A percentile compares a stretch with the other conserved stretches of the same genome.
phyloP scores from a whole-genome alignment of 2,113 vertebrate species.

The Hymenochirus boettgeri region DNA sequence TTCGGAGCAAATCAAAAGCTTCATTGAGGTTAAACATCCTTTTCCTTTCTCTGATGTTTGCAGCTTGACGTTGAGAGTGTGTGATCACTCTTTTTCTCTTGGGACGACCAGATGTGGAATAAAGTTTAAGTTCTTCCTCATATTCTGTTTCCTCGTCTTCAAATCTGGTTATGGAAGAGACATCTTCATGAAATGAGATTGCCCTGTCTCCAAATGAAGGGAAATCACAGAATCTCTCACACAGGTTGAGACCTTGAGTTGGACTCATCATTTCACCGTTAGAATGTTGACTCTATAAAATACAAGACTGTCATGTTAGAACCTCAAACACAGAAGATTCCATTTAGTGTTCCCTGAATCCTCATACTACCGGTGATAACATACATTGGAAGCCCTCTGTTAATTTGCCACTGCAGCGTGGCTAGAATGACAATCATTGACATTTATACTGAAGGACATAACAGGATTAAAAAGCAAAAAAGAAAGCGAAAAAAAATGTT shows the following conservation, averaged over 20 bases:
- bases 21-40: conserved; percentile 96
- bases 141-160: conserved; percentile 45
- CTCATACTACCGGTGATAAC: conserved; percentile 35
- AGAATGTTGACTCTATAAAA: conserved; percentile 42
- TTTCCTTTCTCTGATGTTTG: conserved; percentile 88
- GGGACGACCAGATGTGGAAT: conserved; percentile 58
- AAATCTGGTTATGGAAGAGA: conserved; percentile 44
- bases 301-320: conserved; percentile 56
- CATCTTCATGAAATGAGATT: conserved; percentile 42
- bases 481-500: conserved; percentile 41
- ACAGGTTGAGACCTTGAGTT: conserved; percentile 43
- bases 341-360: conserved; percentile 56
- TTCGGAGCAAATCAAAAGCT: conserved; percentile 88
- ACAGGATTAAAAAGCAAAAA: conserved; percentile 55
- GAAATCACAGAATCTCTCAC: conserved; percentile 50
- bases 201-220: conserved; percentile 48
- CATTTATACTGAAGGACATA: conserved; percentile 54
- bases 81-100: conserved; percentile 85
- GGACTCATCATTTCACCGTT: conserved; percentile 38
- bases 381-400: conserved; percentile 38
- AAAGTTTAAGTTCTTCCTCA: conserved; percentile 42
- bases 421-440: conserved; percentile 26
- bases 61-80: conserved; percentile 86
- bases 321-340: conserved; percentile 56
- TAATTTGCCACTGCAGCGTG: conserved; percentile 36